Base-by-base conservation (phyloP, 2,888 invertebrate species). In the Himalopsyche japonica region DNA sequence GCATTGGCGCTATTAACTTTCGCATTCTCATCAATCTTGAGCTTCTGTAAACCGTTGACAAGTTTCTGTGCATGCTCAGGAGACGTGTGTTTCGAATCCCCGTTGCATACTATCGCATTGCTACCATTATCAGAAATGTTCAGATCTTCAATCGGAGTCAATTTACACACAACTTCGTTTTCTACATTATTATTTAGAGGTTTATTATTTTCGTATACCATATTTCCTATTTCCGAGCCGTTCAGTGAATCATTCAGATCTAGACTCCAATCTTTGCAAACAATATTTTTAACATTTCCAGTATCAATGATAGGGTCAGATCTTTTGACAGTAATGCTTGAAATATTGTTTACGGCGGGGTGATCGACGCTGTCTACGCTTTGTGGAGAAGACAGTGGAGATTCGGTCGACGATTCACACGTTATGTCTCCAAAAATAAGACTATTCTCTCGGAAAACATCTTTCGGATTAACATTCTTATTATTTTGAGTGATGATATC, bases 341-440 rank as follows among this genome's bases (percentile, higher is more conserved):
- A 5, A 37, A 81, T 79, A 43, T 81, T 83, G 1, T 85, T 82
- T 76, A 85, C 76, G 34, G 77, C 57, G 15, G 83, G 78, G 48
- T 85, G 77, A 32, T 82, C 83, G 5, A 83, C 57, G 30, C 70
- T 82, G 76, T 85, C 85, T 3, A 82, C n/a, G 48, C 86, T 85
- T 5, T 76, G 80, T 0, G 87, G 87, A 10, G 86, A 84, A 24
- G 87, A 85, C 1, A 86, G 80, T 5, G 83, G 82, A 7, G 86
- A 85, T 77, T 86, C 86, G 8, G 79, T 34, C 0, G 84, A 81
- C 12, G 86, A 85, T 70, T 82, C 87, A 27, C 86, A 79, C 6
- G 87, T 87, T 20, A 87, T 86, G n/a, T 87, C 87, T 10, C 87
- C 87, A 32, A 86, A 87, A 79, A 87, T 86, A 30, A 87, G 70